Conservation (phyloP, 1,140 invertebrate genomes). For the Drosophila lowei region DNA sequence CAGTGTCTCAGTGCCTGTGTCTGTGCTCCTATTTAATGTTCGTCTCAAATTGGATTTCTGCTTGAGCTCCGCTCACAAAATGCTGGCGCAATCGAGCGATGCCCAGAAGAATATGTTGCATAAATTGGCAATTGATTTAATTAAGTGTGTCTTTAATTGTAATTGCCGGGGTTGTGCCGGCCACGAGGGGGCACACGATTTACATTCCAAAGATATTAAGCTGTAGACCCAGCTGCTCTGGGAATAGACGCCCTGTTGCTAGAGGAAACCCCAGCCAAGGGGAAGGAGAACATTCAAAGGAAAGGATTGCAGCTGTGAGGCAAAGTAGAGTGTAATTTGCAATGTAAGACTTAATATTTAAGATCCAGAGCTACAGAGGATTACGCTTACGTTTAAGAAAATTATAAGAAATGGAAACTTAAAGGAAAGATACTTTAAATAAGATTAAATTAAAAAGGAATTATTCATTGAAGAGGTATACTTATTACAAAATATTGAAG, state of each 20-base stretch:
- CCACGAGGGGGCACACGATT: constrained; percentile 10
- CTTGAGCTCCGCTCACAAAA: not conserved
- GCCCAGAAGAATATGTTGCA: constrained; percentile 39
- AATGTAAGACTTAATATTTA: no score
- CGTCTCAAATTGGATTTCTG: constrained; percentile 35
- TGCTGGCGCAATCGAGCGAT: constrained; percentile 23
- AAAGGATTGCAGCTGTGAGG: no score
- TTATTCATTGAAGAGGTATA: no score
- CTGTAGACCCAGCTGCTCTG: not conserved
- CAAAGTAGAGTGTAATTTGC: no score
- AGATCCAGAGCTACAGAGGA: no score
- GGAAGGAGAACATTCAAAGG: no score
- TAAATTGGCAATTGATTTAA: constrained; percentile 73
- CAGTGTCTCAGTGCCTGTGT: not conserved
- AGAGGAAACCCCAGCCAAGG: no score
- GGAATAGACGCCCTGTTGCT: not conserved
- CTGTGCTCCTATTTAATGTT: constrained; percentile 27
- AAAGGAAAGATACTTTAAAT: no score
- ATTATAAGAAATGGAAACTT: no score
- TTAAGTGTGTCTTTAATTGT: constrained; percentile 72
- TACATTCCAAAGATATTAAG: constrained; percentile 46
- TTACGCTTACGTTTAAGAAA: no score
- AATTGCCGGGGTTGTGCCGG: constrained; percentile 25
- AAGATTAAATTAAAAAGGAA: no score
- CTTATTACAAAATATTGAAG: no score